Percentiles rank a stretch among this genome's conserved stretches.
phyloP scores from a whole-genome alignment of 1,140 invertebrate genomes.

The Stenopsyche tienmushanensis region DNA sequence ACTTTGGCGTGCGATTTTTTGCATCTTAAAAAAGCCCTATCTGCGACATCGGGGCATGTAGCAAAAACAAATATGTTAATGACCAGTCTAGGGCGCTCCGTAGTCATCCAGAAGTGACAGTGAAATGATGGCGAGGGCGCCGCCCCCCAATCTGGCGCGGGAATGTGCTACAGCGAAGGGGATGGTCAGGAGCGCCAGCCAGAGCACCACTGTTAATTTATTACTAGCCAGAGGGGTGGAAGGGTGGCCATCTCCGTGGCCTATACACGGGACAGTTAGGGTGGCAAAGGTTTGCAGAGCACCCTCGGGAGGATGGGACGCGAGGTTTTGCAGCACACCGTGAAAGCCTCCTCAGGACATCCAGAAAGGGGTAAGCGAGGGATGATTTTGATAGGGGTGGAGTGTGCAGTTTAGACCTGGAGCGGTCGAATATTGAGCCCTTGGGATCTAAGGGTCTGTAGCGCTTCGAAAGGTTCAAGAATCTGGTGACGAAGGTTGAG shows the following conservation, averaged over 20 bases:
- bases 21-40: not conserved
- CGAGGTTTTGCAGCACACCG: not conserved
- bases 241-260: no score
- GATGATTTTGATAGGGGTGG: conserved; percentile 28
- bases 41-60: not conserved
- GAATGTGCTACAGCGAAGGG: conserved; percentile 42
- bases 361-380: conserved; percentile 22
- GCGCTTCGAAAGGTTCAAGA: conserved; percentile 3
- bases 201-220: conserved; percentile 41
- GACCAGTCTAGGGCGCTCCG: conserved; percentile 6
- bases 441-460: not conserved
- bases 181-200: conserved; percentile 36
- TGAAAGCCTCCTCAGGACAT: not conserved
- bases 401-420: conserved; percentile 3
- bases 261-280: not conserved
- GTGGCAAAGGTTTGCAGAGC: not conserved
- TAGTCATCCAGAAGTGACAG: conserved; percentile 43
- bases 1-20: not conserved
- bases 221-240: conserved; percentile 22
- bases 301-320: not conserved
- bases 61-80: conserved; percentile 43
- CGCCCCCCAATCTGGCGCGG: conserved; percentile 39
- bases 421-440: conserved; percentile 7
- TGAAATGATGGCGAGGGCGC: conserved; percentile 39
- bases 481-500: conserved; percentile 27